A percentile compares a stretch with the other conserved stretches of the same genome.
Evolutionary conservation across 1,140 invertebrate species (phyloP).

Genomic region (Drosophila rufa): DNA sequence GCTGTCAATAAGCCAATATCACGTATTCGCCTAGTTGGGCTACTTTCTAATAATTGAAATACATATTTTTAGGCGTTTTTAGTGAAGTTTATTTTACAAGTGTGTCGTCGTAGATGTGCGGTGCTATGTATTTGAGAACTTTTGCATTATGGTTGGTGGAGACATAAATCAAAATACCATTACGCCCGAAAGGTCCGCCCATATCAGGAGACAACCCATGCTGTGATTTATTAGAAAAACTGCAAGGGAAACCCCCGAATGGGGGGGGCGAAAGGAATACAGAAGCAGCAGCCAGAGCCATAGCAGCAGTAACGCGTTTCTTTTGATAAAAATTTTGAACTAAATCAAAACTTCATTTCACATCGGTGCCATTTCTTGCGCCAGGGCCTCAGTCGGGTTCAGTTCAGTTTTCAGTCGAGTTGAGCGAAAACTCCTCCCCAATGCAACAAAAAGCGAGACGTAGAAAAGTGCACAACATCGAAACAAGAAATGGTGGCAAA

Average conservation of each 20-base stretch:
- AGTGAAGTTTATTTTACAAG: constrained; percentile 13
- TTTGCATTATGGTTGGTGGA: constrained; percentile 75
- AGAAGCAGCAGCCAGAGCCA: constrained; percentile 60
- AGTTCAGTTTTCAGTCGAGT: constrained; percentile 77
- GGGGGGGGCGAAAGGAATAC: constrained; percentile 45
- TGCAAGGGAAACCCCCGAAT: constrained; percentile 48
- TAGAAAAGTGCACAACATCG: constrained; percentile 77
- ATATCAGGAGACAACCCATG: constrained; percentile 85
- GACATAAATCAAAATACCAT: constrained; percentile 85
- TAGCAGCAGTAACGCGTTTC: constrained; percentile 73
- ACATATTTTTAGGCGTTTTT: constrained; percentile 1
- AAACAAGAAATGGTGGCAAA: constrained; percentile 81
- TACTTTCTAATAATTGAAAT: background rate
- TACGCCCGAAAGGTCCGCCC: constrained; percentile 83
- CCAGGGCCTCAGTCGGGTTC: constrained; percentile 54
- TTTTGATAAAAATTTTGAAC: constrained; percentile 85
- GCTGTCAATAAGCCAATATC: background rate
- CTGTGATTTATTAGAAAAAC: constrained; percentile 84
- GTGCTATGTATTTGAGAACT: constrained; percentile 63
- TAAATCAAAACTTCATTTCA: constrained; percentile 85
- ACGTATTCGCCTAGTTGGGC: constrained; percentile 10
- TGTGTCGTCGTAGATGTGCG: constrained; percentile 21
- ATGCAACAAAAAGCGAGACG: constrained; percentile 71
- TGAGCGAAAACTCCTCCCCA: constrained; percentile 51
- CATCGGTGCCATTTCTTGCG: constrained; percentile 85